Percentiles rank a stretch among this genome's conserved stretches.
These are phyloP conservation scores for Agriopis leucophaearia DNA, from an alignment of 2,888 invertebrate species.

Conservation along the genomic window DNA sequence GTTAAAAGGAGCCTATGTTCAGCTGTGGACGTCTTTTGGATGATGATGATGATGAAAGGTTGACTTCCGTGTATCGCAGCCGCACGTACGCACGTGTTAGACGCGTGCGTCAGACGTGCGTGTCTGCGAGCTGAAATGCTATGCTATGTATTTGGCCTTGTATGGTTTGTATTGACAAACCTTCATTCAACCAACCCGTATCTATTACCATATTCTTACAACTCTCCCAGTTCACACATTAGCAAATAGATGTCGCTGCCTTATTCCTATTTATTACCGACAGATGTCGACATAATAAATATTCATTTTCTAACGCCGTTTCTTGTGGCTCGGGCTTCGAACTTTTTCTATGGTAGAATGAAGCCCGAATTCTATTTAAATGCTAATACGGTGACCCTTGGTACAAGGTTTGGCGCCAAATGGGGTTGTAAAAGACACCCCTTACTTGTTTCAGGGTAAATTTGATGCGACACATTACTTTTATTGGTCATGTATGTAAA, in stretches of 20 bases:
- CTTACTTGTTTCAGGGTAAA: slow-evolving; percentile 45
- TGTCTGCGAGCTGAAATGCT: too few species aligned
- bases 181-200: slow-evolving; percentile 32
- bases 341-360: slow-evolving; percentile 37
- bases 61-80: too few species aligned
- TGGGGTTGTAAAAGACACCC: slow-evolving; percentile 49
- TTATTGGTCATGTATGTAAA: slow-evolving; percentile 50
- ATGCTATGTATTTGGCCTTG: too few species aligned
- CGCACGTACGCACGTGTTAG: too few species aligned
- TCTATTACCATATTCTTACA: slow-evolving; percentile 35
- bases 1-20: too few species aligned
- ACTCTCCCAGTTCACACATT: slow-evolving; percentile 26
- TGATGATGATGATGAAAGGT: too few species aligned
- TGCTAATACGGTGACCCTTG: slow-evolving; percentile 64
- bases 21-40: too few species aligned
- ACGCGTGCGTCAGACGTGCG: too few species aligned
- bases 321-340: slow-evolving; percentile 34
- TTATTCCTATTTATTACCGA: slow-evolving; percentile 29
- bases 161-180: not conserved
- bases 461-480: slow-evolving; percentile 47
- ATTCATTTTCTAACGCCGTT: slow-evolving; percentile 32
- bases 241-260: slow-evolving; percentile 40
- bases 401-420: slow-evolving; percentile 45
- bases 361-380: slow-evolving; percentile 60
- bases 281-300: slow-evolving; percentile 37